These are phyloP conservation scores for Nibea albiflora DNA, from an alignment of 2,113 vertebrate species.

Conservation along the genomic window DNA sequence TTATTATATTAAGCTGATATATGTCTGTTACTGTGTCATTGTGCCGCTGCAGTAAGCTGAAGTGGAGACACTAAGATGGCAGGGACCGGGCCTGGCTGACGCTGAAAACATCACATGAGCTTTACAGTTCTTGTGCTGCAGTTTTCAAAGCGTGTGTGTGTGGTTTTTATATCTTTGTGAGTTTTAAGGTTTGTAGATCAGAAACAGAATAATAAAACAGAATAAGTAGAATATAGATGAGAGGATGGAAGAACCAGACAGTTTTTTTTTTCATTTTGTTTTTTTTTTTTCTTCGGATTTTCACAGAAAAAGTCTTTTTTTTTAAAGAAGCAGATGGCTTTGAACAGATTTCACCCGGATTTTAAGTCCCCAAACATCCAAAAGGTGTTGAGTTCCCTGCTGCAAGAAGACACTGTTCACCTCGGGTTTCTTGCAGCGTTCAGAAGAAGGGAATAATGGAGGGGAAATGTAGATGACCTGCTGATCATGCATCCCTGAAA, in stretches of 20 bases:
- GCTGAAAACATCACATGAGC: conserved; percentile 47
- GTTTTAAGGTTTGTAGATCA: conserved; percentile 28
- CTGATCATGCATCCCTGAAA: conserved; percentile 31
- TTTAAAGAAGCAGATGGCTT: conserved; percentile 17
- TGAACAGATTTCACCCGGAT: conserved; percentile 6
- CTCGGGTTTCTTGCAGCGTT: conserved; percentile 22
- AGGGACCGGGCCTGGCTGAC: conserved; percentile 59
- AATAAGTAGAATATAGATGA: conserved; percentile 24
- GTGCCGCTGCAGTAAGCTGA: conserved; percentile 61
- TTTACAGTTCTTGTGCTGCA: conserved; percentile 34
- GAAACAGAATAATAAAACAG: conserved; percentile 18
- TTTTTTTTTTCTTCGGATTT: conserved; percentile 1
- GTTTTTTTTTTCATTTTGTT: not conserved
- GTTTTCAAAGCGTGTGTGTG: conserved; percentile 12
- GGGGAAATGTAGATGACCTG: conserved; percentile 6
- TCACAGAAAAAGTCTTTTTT: not conserved
- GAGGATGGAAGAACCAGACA: conserved; percentile 14
- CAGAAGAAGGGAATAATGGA: not conserved
- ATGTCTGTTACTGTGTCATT: conserved; percentile 69
- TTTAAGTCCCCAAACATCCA: conserved; percentile 12
- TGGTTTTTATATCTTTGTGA: conserved; percentile 10
- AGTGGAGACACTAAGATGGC: conserved; percentile 76
- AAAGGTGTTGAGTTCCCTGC: conserved; percentile 27
- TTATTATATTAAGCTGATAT: conserved; percentile 74
- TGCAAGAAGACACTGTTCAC: conserved; percentile 14